These are phyloP conservation scores for Solenopsis invicta DNA, from an alignment of 1,140 invertebrate species.

Conservation along the genomic window DNA sequence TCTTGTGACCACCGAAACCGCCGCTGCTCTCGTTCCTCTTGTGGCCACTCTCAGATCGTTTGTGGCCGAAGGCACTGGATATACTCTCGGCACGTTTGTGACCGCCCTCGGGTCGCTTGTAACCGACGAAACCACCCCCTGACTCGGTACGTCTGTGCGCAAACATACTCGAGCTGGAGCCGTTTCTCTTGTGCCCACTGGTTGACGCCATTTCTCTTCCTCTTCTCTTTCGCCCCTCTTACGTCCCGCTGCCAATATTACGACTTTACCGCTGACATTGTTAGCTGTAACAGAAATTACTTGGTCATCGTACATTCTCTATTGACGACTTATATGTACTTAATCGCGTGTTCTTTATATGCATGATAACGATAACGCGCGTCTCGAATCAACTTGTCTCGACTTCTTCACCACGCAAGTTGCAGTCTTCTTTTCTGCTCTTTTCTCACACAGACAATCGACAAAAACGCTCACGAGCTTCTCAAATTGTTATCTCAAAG, in stretches of 20 bases:
- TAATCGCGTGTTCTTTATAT: neutral
- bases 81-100: constrained; percentile 85
- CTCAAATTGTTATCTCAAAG: constrained; percentile 48
- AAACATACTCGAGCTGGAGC: constrained; percentile 85
- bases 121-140: constrained; percentile 82
- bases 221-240: constrained; percentile 14
- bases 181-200: constrained; percentile 84
- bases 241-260: constrained; percentile 58
- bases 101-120: constrained; percentile 83
- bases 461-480: no score
- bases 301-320: no score
- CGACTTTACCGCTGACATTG: constrained; percentile 57
- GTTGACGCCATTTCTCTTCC: constrained; percentile 81
- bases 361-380: no score
- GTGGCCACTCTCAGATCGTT: constrained; percentile 83
- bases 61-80: constrained; percentile 86
- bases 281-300: constrained; percentile 42
- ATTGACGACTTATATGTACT: no score
- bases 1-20: constrained; percentile 81
- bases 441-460: neutral
- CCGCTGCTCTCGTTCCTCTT: constrained; percentile 82
- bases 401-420: no score
- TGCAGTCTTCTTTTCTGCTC: neutral
- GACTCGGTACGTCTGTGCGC: constrained; percentile 83
- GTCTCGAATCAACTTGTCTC: no score